phyloP scores from a whole-genome alignment of 2,888 invertebrate species.

The Ernsta delagoae region DNA sequence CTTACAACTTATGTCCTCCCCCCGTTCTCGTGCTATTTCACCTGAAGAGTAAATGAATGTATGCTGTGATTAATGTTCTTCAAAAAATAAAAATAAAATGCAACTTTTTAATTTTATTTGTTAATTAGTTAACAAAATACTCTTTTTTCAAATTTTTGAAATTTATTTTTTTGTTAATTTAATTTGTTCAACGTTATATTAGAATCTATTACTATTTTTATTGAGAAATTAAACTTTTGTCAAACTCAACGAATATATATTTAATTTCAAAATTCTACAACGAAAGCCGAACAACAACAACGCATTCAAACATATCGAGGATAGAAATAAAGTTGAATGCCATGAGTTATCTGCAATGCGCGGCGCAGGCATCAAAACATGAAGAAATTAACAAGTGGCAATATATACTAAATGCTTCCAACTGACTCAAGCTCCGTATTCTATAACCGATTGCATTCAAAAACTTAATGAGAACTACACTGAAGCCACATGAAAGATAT shows the following conservation, averaged over 20 bases:
- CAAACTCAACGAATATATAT: neutral
- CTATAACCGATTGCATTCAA: neutral
- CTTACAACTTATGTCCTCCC: conserved; percentile 91
- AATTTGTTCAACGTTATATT: neutral
- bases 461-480: neutral
- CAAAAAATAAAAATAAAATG: neutral
- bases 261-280: conserved; percentile 62
- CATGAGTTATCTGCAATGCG: conserved; percentile 68
- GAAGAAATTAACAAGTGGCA: conserved; percentile 33
- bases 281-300: conserved; percentile 69
- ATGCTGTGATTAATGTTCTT: conserved; percentile 15
- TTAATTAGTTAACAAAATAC: neutral
- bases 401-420: conserved; percentile 17
- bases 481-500: conserved; percentile 10
- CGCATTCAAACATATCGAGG: conserved; percentile 62
- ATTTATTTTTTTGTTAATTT: neutral
- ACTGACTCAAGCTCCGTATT: neutral
- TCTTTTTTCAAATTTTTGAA: neutral
- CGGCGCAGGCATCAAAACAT: conserved; percentile 51
- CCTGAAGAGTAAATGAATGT: conserved; percentile 81
- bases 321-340: conserved; percentile 71
- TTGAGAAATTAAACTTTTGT: neutral
- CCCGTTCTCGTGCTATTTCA: conserved; percentile 90
- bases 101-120: neutral
- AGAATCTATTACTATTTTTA: neutral